phyloP scores from a whole-genome alignment of 92 coral and sea anemone genomes.

The Actinostola sp. region DNA sequence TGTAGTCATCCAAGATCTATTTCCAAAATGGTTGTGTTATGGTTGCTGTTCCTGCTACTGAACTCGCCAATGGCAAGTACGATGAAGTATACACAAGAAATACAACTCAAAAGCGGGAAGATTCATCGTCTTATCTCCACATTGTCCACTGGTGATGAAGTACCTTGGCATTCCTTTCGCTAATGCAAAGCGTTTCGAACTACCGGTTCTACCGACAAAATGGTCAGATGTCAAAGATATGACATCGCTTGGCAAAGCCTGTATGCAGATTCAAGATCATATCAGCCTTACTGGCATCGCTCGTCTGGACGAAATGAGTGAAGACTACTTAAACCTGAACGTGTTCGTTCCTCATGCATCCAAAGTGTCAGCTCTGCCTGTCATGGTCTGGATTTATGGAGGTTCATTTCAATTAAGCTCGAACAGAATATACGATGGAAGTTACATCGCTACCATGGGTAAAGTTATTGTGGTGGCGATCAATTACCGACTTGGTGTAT shows the following conservation, averaged over 20 bases:
- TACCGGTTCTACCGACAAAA: constrained; percentile 8
- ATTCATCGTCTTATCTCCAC: constrained; percentile 1
- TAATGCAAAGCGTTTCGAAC: constrained; percentile 27
- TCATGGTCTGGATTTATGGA: constrained; percentile 36
- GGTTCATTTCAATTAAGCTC: background rate
- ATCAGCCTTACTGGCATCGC: no score
- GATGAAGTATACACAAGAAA: constrained; percentile 10
- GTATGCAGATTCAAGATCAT: constrained; percentile 13
- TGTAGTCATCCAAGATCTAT: no score
- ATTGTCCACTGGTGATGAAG: background rate
- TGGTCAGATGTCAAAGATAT: constrained; percentile 11
- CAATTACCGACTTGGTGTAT: constrained; percentile 24
- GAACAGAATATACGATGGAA: constrained; percentile 28
- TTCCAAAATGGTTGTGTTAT: no score
- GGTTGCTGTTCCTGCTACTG: no score
- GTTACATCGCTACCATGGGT: constrained; percentile 20
- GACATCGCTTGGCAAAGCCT: constrained; percentile 10
- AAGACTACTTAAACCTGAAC: constrained; percentile 29
- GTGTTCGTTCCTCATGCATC: constrained; percentile 19
- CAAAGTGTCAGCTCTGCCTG: background rate
- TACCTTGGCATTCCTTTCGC: constrained; percentile 32
- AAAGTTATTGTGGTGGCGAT: constrained; percentile 37
- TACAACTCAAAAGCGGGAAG: background rate
- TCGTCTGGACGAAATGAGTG: background rate
- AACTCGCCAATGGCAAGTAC: no score